These are phyloP conservation scores for Hippopotamus amphibius DNA, from an alignment of 2,113 vertebrate genomes.

Conservation along the genomic window DNA sequence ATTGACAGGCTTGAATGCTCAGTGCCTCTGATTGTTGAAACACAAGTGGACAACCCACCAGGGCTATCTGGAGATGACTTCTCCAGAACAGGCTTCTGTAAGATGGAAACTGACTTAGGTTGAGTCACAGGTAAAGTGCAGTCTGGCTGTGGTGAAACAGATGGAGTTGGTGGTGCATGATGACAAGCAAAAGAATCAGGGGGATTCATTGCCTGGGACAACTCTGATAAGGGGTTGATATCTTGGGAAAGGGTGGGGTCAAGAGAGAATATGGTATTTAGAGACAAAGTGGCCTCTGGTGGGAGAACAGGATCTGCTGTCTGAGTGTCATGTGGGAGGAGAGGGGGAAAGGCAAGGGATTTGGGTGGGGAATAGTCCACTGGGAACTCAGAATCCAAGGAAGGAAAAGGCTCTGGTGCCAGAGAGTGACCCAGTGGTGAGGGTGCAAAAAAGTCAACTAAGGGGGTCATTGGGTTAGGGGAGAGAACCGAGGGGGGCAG, in stretches of 20 bases:
- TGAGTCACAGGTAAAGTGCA: background rate
- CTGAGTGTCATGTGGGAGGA: background rate
- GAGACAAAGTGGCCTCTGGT: no score
- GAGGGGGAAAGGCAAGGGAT: background rate
- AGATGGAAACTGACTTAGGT: background rate
- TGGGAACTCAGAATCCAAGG: background rate
- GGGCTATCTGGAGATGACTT: background rate
- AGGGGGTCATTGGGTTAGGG: background rate
- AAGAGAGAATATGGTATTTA: background rate
- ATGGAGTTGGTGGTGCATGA: accelerated
- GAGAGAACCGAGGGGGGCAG: background rate
- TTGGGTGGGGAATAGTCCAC: background rate
- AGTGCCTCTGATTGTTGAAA: background rate
- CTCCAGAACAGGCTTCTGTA: background rate
- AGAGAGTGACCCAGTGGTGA: background rate
- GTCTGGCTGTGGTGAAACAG: background rate
- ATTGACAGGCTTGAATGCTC: background rate
- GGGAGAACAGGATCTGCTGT: background rate
- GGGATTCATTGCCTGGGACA: background rate
- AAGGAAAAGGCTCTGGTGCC: background rate
- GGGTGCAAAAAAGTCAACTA: background rate
- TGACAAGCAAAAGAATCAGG: background rate
- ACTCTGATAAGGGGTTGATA: background rate
- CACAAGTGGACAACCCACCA: background rate
- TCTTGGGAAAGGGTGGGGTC: background rate